These are phyloP conservation scores for Onychostruthus taczanowskii DNA, from an alignment of 2,113 vertebrate genomes.

Conservation along the genomic window DNA sequence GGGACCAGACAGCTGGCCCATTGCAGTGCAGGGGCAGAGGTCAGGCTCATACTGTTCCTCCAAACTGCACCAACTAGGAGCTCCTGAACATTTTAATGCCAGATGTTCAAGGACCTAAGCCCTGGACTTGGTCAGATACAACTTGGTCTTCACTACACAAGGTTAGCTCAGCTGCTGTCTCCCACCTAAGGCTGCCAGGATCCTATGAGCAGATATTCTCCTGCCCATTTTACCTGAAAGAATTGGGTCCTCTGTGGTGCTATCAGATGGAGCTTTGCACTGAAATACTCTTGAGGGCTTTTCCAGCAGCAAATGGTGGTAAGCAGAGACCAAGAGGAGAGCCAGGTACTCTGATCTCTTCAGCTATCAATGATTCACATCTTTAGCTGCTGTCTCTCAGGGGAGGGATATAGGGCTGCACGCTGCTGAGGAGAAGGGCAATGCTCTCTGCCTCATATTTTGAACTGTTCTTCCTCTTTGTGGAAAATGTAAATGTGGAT, in stretches of 20 bases:
- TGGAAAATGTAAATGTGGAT: background rate
- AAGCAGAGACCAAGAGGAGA: background rate
- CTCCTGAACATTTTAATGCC: background rate
- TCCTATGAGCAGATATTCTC: background rate
- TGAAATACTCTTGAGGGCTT: background rate
- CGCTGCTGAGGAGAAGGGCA: background rate
- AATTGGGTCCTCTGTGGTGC: background rate
- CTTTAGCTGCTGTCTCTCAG: constrained; percentile 2
- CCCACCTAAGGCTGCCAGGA: background rate
- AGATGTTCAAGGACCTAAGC: background rate
- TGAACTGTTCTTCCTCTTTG: background rate
- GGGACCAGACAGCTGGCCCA: background rate
- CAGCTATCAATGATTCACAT: background rate
- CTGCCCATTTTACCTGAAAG: background rate
- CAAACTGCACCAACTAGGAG: background rate
- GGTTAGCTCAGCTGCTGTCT: background rate
- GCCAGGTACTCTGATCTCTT: background rate
- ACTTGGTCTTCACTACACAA: background rate
- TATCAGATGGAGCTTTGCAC: background rate
- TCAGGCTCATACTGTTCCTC: background rate
- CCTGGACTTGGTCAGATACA: background rate
- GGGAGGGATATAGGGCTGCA: constrained; percentile 37
- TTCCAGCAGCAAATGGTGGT: background rate
- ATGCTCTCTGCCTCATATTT: background rate
- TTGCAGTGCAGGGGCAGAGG: background rate